Evolutionary conservation across 2,888 invertebrate genomes (phyloP), one percentile per base, ranked within the genome.

Genomic region (Cerastis rubricosa): DNA sequence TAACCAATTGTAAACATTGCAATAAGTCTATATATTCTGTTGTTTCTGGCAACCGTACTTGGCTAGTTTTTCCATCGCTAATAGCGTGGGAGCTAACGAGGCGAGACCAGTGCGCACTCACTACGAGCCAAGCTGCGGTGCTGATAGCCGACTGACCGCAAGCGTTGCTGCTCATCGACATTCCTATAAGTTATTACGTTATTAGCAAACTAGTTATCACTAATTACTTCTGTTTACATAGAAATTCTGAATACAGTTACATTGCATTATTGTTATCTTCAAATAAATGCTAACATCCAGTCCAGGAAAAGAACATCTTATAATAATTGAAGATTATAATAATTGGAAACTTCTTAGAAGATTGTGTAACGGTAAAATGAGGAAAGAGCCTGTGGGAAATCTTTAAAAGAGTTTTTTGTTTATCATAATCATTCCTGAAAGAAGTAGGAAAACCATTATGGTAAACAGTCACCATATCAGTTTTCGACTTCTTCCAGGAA

Each of bases 131-230:
- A 8, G 29, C 59, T 14, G 40, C 2, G 35, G 12, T 14, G 67
- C 45, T 51, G 43, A n/a, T 49, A 35, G 63, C 5, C 54, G 12
- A 43, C 1, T 22, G 64, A 80, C 80, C 66, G 12, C 65, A 57
- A n/a, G 8, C 25, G 22, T 22, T 29, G n/a, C 29, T 54, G n/a
- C 45, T 81, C 49, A 80, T 70, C 61, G 76, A 67, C 19, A 54
- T 71, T 43, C 22, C 11, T 22, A 51, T 78, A 68, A 49, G 57
- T 59, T 29, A 47, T 29, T 47, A n/a, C 8, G 47, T n/a, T 57
- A 69, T 74, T 75, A 80, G n/a, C 49, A 43, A 71, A 71, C 71
- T 51, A 51, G 79, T 79, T 72, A 9, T 59, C 47, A 78, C 71
- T 57, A 47, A 70, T 57, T 43, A 47, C n/a, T 43, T 64, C 11